Evolutionary conservation across 2,888 invertebrate species (phyloP), one percentile per base, ranked within the genome.

Genomic region (Liodrosophila aerea): DNA sequence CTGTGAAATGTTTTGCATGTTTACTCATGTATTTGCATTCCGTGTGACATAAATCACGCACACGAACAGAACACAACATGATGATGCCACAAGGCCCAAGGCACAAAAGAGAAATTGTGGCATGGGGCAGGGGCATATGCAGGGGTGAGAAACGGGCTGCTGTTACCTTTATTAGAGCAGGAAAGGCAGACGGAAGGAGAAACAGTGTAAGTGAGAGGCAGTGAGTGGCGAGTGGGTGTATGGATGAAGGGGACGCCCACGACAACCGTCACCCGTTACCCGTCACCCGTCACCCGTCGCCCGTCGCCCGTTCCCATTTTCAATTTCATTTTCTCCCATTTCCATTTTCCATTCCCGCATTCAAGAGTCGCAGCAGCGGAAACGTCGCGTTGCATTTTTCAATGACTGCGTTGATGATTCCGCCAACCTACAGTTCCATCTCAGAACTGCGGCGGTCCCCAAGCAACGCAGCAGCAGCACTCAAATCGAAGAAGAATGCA

Each of bases 21-120:
- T 78, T 85, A 81, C 78, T 68, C 58, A 74, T 85, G 85, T 78
- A 85, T 85, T 78, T 78, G 78, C 78, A 78, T 85, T 82, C 74
- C 82, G 78, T 82, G 78, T 74, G 85, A 78, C 78, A 85, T 78
- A 78, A 78, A 78, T 78, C 78, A 78, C 78, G 74, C 74, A 73
- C 56, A 67, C 65, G 71, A 62, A 76, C 73, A 52, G 36, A 70
- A 58, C 59, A 53, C 50, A 56, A 33, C 40, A 50, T 64, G 58
- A 41, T 46, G 57, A 5, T 22, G 22, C 22, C 22, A 5, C 53
- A 37, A 27, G 70, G 71, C 85, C 77, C 61, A 60, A 65, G 71
- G 74, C 85, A 73, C 77, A 73, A 76, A 78, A 64, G 66, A 64
- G 74, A 63, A 72, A 62, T 60, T 40, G 56, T 53, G 37, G 27